Base-by-base conservation (phyloP, 2,797 vertebrate genomes). In the Phataginus tricuspis region DNA sequence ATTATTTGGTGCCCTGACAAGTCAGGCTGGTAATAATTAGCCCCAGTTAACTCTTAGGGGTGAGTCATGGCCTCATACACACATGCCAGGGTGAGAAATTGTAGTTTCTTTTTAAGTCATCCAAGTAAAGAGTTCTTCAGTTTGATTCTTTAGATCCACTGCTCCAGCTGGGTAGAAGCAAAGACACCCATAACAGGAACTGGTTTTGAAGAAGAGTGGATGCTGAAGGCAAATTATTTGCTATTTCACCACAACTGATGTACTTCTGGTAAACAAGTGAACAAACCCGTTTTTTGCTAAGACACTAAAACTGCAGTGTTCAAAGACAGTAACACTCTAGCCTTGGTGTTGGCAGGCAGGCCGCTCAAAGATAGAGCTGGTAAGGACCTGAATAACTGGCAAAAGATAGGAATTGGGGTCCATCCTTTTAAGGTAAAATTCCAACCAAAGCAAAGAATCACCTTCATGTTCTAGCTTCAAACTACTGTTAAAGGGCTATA, bases 11-110 rank as follows among this genome's bases (percentile, higher is more conserved):
- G 61, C 94, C 89, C 61, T 90, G 96, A 97, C 97, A 97, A 89
- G 97, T 95, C 97, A 96, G 97, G 94, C 94, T 95, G 96, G 79
- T 97, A 97, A 72, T 97, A 98, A 98, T 96, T 19, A 34, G 91
- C 39, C 4, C 2, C 96, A 98, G 95, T 98, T 98, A 98, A 94
- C 64, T 77, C 71, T 0, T 16, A 78, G 39, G 2, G 97, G 68
- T 84, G 95, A 31, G 23, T 96, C 97, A 92, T 95, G 93, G 31
- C 74, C 57, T 75, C 80, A 18, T 21, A 72, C 3, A 82, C 96
- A 96, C 53, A 16, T 16, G 78, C 79, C 93, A 72, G 37, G 96
- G 95, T 93, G 84, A 94, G 95, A 94, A 96, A 94, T 96, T 94
- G 97, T 95, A 77, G 93, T 86, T 94, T 91, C 90, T 82, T 87